These are phyloP conservation scores for Pagetopsis macropterus DNA, from an alignment of 2,797 vertebrate species.

Conservation along the genomic window DNA sequence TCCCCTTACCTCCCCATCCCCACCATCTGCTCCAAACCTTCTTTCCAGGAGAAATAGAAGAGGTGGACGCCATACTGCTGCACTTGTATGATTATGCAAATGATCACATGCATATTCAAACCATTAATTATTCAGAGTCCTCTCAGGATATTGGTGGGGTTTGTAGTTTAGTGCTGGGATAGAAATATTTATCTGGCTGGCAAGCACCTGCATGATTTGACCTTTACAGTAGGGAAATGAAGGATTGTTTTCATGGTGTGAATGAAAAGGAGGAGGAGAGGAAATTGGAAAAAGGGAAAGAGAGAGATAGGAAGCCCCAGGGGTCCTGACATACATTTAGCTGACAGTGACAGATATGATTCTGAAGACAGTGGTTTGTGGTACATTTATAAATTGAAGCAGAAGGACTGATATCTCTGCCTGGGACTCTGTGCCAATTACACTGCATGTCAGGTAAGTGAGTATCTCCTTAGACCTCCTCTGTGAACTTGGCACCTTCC, in stretches of 20 bases:
- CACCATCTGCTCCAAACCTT: constrained; percentile 72
- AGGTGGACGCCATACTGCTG: constrained; percentile 48
- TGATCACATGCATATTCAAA: constrained; percentile 76
- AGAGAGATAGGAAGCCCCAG: constrained; percentile 38
- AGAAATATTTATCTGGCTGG: constrained; percentile 62
- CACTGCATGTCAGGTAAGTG: constrained; percentile 45
- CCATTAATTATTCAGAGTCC: constrained; percentile 68
- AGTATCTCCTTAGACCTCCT: constrained; percentile 35
- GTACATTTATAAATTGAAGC: constrained; percentile 52
- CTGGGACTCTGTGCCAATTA: constrained; percentile 44
- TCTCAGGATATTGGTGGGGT: constrained; percentile 42
- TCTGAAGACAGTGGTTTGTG: constrained; percentile 57
- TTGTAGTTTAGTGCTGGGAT: constrained; percentile 35
- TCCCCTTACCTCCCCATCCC: constrained; percentile 30
- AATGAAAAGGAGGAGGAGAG: constrained; percentile 24
- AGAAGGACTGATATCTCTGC: constrained; percentile 33
- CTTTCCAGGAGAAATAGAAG: constrained; percentile 59
- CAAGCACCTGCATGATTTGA: constrained; percentile 69
- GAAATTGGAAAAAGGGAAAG: constrained; percentile 3
- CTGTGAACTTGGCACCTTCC: constrained; percentile 19
- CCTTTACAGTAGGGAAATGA: constrained; percentile 68
- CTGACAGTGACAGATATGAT: constrained; percentile 72
- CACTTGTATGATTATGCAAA: constrained; percentile 69
- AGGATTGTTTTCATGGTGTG: constrained; percentile 61
- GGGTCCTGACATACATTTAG: constrained; percentile 74